Conservation (phyloP, 2,113 vertebrate genomes). For the Sphyrna mokarran region DNA sequence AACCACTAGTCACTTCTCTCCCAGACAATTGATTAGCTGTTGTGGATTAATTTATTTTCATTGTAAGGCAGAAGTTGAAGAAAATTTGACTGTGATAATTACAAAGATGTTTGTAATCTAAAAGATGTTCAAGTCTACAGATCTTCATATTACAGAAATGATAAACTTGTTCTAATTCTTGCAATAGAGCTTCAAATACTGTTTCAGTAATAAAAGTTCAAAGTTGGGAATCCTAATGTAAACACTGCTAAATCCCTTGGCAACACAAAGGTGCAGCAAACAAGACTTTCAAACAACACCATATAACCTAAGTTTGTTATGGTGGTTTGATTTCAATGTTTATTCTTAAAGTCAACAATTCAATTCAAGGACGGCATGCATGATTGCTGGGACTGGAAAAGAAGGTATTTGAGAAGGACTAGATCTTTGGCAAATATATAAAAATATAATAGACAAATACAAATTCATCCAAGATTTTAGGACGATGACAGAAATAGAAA, state of each 20-base stretch:
- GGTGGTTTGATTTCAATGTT: not conserved
- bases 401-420: not conserved
- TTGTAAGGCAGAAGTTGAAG: too few relatives aligned
- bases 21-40: not conserved
- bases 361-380: not conserved
- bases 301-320: slow-evolving; percentile 13
- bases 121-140: not conserved
- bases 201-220: not conserved
- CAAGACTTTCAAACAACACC: not conserved
- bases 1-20: not conserved
- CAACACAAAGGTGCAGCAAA: slow-evolving; percentile 30
- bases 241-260: slow-evolving; percentile 23
- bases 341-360: slow-evolving; percentile 29
- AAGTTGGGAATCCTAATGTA: slow-evolving; percentile 21
- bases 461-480: not conserved
- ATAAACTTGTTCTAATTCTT: not conserved
- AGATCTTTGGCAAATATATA: not conserved
- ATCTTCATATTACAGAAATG: not conserved
- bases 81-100: not conserved
- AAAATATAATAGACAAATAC: not conserved
- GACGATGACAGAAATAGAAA: slow-evolving; percentile 19
- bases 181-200: not conserved
- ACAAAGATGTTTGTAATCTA: not conserved
- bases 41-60: slow-evolving; percentile 1
- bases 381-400: slow-evolving; percentile 15